These are phyloP conservation scores for Drosophila birchii DNA, from an alignment of 2,888 invertebrate species.

Conservation along the genomic window DNA sequence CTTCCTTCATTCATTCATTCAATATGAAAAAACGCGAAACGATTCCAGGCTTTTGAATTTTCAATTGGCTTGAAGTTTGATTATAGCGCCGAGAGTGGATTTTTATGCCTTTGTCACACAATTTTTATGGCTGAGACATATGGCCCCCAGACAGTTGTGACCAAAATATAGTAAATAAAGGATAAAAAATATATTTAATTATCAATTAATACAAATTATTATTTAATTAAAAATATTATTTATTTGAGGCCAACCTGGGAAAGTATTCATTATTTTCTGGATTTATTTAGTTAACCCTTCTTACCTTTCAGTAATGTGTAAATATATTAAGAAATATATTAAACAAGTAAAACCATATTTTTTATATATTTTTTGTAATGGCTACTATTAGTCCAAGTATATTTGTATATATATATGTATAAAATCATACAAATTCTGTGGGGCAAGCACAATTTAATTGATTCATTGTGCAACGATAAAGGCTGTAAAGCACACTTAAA, in stretches of 20 bases:
- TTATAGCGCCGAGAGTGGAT: slow-evolving; percentile 26
- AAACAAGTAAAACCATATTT: not conserved
- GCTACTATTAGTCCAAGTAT: not conserved
- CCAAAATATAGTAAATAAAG: not conserved
- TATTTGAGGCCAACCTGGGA: not conserved
- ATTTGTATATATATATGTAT: not conserved
- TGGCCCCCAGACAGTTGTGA: not conserved
- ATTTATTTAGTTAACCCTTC: too few relatives aligned
- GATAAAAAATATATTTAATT: not conserved
- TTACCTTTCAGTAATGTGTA: too few relatives aligned
- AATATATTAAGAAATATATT: not conserved
- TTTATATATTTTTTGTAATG: not conserved
- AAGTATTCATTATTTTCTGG: not conserved
- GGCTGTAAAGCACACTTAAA: slow-evolving; percentile 33
- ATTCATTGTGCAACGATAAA: slow-evolving; percentile 34
- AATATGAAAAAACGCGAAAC: slow-evolving; percentile 36
- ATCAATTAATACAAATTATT: not conserved
- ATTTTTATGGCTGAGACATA: slow-evolving; percentile 25
- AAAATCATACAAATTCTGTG: not conserved
- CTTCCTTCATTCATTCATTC: slow-evolving; percentile 1
- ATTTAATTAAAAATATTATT: not conserved
- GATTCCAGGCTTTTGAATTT: slow-evolving; percentile 50
- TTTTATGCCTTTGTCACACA: slow-evolving; percentile 48
- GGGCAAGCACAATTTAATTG: slow-evolving; percentile 30
- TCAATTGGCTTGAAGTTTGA: slow-evolving; percentile 56